Evolutionary conservation across 2,113 vertebrate species (phyloP).

Genomic region (Apodemus sylvaticus): DNA sequence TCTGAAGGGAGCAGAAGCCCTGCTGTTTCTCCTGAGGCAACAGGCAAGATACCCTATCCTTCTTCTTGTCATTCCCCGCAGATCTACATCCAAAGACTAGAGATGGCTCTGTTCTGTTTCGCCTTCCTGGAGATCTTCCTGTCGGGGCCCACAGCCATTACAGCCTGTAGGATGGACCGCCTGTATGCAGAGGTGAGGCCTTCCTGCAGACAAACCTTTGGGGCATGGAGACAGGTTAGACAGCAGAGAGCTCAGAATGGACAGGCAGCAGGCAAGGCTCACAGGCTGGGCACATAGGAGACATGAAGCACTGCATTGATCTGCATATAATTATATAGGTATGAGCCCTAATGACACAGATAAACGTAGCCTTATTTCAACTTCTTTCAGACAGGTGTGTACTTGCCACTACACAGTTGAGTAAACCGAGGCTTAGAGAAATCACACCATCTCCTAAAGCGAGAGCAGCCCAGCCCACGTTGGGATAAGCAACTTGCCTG

Average conservation of each 20-base stretch:
- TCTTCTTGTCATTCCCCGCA: background rate
- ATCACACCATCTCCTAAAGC: background rate
- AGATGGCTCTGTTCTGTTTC: conserved; percentile 49
- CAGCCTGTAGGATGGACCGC: accelerated
- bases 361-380: background rate
- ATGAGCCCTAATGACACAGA: background rate
- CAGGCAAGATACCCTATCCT: background rate
- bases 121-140: conserved; percentile 51
- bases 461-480: background rate
- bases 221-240: accelerated
- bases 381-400: background rate
- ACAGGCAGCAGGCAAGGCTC: background rate
- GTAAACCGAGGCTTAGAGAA: background rate
- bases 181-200: conserved; percentile 38
- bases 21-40: no score
- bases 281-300: accelerated
- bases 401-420: background rate
- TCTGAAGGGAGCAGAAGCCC: background rate
- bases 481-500: accelerated
- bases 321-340: background rate
- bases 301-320: no score
- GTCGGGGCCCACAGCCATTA: accelerated
- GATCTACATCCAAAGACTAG: conserved; percentile 62
- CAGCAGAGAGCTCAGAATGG: background rate
- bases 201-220: background rate